Evolutionary conservation across 2,797 vertebrate genomes (phyloP).

Genomic region (Mormyrops attenuatus): DNA sequence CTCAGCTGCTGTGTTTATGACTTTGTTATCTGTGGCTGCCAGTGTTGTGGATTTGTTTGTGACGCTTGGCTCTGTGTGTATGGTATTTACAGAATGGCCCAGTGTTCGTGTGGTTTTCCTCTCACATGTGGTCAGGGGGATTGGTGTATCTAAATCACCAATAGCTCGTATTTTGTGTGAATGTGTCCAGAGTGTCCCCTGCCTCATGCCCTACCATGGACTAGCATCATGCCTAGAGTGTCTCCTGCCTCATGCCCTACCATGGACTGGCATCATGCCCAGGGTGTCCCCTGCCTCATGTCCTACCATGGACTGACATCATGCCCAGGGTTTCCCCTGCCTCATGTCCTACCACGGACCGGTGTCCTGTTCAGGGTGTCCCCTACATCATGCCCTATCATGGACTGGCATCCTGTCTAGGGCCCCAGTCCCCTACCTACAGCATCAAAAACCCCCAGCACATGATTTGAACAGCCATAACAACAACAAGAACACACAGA

Average conservation of each 20-base stretch:
- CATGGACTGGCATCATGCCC: background rate
- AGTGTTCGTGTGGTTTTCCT: background rate
- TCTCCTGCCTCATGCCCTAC: too few species aligned
- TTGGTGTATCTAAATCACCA: background rate
- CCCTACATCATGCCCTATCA: too few species aligned
- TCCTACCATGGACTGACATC: too few species aligned
- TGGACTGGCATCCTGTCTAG: too few species aligned
- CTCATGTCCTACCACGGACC: too few species aligned
- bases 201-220: background rate
- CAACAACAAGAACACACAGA: background rate
- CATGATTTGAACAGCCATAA: background rate
- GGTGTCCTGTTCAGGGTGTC: too few species aligned
- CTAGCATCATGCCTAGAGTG: too few species aligned
- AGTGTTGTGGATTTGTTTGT: background rate
- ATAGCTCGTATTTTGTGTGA: background rate
- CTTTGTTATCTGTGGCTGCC: background rate
- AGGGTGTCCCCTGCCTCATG: background rate
- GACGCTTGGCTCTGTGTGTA: background rate
- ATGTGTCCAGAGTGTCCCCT: background rate
- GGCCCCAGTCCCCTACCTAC: too few species aligned
- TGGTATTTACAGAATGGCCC: background rate
- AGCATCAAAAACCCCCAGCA: background rate
- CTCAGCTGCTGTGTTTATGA: background rate
- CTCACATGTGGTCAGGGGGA: background rate
- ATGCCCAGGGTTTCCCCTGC: too few species aligned